These are phyloP conservation scores for Scelioninae gen. 2 DNA, from an alignment of 2,888 invertebrate genomes.

Conservation along the genomic window DNA sequence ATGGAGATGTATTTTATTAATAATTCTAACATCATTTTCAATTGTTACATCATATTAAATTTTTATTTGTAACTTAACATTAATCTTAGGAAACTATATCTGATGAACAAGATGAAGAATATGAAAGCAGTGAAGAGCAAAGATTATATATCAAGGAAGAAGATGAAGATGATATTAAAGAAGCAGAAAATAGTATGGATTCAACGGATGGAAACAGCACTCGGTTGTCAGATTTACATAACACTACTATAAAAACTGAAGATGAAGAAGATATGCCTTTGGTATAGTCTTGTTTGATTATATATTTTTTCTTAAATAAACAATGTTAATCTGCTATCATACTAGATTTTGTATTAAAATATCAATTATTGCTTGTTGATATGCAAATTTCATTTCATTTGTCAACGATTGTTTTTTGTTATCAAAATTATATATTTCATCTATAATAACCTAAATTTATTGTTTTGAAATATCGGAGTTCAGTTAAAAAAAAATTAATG, in stretches of 20 bases:
- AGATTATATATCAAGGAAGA: constrained; percentile 76
- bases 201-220: constrained; percentile 71
- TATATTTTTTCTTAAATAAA: no score
- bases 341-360: neutral
- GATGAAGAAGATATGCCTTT: constrained; percentile 78
- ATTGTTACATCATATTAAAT: neutral
- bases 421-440: neutral
- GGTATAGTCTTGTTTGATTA: constrained; percentile 79
- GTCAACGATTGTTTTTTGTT: constrained; percentile 11
- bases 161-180: constrained; percentile 71
- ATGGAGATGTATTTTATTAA: neutral
- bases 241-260: constrained; percentile 73
- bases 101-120: constrained; percentile 75
- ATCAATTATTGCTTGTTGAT: no score
- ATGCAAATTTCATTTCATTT: no score
- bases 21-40: neutral
- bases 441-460: constrained; percentile 11
- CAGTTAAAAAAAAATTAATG: neutral
- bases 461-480: no score
- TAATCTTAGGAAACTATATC: constrained; percentile 83
- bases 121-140: constrained; percentile 77
- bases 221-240: constrained; percentile 72
- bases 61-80: neutral
- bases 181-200: constrained; percentile 67
- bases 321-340: no score